These are phyloP conservation scores for Meda fulgida DNA, from an alignment of 2,797 vertebrate species.

Conservation along the genomic window DNA sequence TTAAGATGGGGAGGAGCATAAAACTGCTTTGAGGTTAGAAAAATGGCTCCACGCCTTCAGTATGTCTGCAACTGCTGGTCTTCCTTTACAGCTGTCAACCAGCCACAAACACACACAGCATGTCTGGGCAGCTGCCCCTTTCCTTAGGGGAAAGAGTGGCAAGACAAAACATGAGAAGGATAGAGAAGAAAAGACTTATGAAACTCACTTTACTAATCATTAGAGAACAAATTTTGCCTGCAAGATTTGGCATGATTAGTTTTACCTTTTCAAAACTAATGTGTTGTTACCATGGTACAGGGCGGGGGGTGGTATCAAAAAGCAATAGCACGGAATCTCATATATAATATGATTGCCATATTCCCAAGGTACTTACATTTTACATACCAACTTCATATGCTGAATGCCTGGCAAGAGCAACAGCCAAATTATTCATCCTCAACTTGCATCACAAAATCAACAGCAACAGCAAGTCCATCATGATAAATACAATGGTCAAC, in stretches of 20 bases:
- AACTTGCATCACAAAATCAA: conserved; percentile 19
- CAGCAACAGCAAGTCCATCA: neutral
- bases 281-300: neutral
- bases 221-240: neutral
- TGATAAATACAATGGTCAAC: neutral
- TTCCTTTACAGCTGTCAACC: conserved; percentile 50
- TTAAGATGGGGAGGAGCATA: conserved; percentile 57
- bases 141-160: neutral
- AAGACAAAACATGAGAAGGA: neutral
- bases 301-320: neutral
- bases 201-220: neutral
- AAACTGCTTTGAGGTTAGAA: conserved; percentile 40
- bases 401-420: conserved; percentile 3
- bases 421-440: neutral
- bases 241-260: neutral
- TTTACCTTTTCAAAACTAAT: neutral
- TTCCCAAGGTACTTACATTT: neutral
- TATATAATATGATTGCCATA: neutral
- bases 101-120: conserved; percentile 37
- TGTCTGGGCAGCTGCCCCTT: conserved; percentile 54
- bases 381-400: neutral
- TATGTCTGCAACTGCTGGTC: conserved; percentile 40
- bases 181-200: neutral
- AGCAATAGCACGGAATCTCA: neutral
- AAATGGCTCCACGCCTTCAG: conserved; percentile 34